Percentiles rank a stretch among this genome's conserved stretches.
Evolutionary conservation across 2,113 vertebrate species (phyloP).

Genomic region (Genyomyrus donnyi): DNA sequence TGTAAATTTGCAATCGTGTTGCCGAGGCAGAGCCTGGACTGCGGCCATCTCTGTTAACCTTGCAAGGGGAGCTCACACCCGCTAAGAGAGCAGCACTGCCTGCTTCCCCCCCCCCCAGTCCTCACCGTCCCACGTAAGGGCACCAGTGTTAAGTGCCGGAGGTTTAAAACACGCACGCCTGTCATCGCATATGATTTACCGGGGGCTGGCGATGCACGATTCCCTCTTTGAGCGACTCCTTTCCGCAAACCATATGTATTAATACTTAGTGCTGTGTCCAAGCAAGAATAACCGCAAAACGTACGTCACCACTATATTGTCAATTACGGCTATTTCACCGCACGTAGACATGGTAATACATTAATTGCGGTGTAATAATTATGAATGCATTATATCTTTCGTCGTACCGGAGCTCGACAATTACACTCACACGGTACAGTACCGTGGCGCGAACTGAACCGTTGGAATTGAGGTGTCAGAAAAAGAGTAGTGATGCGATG

Average conservation of each 20-base stretch:
- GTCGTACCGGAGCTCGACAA: background rate
- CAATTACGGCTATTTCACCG: background rate
- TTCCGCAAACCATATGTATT: background rate
- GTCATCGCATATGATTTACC: background rate
- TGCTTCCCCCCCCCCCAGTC: background rate
- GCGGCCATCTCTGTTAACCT: background rate
- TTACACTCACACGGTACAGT: background rate
- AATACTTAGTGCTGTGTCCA: background rate
- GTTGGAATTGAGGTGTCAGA: conserved; percentile 19
- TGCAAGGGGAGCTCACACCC: background rate
- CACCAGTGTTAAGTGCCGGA: background rate
- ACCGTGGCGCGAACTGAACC: background rate
- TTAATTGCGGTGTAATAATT: background rate
- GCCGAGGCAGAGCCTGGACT: background rate
- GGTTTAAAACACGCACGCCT: background rate
- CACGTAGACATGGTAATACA: background rate
- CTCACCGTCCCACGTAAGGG: background rate
- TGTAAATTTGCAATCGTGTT: background rate
- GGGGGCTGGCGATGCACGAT: too few species aligned
- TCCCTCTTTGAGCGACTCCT: background rate
- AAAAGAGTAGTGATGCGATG: background rate
- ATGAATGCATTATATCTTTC: background rate
- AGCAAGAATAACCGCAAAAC: background rate
- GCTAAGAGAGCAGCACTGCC: background rate
- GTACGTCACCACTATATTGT: background rate